Evolutionary conservation across 1,140 invertebrate species (phyloP).

Genomic region (Callitettix versicolor): DNA sequence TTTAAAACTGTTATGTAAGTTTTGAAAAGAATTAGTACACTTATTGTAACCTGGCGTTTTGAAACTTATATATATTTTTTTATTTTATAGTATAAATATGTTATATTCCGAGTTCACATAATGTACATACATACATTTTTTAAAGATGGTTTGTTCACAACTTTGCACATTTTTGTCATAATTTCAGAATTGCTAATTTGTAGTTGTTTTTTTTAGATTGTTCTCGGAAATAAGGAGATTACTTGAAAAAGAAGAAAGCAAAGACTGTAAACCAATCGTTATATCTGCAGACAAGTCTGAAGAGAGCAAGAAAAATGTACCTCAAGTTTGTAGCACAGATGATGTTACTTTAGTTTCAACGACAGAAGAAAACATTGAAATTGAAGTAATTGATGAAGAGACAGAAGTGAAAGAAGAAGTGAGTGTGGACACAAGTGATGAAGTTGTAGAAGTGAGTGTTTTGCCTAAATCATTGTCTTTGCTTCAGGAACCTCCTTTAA

Average conservation of each 20-base stretch:
- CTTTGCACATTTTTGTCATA: too few species aligned
- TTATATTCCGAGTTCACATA: too few species aligned
- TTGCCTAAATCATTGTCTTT: not conserved
- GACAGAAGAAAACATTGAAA: not conserved
- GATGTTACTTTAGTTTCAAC: not conserved
- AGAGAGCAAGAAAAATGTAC: constrained; percentile 2
- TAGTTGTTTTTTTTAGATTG: not conserved
- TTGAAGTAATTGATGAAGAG: not conserved
- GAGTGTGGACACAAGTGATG: not conserved
- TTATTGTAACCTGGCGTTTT: too few species aligned
- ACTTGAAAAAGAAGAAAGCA: not conserved
- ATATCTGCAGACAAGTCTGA: too few species aligned
- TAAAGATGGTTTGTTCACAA: too few species aligned
- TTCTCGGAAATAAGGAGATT: not conserved
- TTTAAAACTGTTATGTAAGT: too few species aligned
- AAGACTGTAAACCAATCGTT: not conserved
- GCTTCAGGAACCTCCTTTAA: not conserved
- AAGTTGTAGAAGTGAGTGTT: not conserved
- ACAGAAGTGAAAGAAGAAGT: not conserved
- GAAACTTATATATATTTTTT: too few species aligned
- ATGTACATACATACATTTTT: too few species aligned
- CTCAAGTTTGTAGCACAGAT: constrained; percentile 17
- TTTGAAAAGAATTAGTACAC: too few species aligned
- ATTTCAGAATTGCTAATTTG: too few species aligned
- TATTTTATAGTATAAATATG: too few species aligned